These are phyloP conservation scores for Borostomias antarcticus DNA, from an alignment of 2,797 vertebrate genomes.

Conservation along the genomic window DNA sequence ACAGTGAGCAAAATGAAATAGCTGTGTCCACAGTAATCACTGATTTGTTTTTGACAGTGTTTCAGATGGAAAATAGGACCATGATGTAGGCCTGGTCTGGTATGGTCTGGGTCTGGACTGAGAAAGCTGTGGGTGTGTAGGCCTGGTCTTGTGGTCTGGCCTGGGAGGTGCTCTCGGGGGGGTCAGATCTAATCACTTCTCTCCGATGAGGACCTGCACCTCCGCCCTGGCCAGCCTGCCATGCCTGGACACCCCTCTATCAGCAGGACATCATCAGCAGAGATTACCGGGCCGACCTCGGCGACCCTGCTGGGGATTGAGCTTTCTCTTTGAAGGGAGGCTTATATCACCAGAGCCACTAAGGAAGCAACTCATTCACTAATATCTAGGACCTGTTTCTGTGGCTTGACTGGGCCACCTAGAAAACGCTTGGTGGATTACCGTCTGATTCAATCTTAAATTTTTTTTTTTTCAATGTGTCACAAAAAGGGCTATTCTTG, in stretches of 20 bases:
- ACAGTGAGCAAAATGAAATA: no score
- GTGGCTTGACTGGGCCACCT: background rate
- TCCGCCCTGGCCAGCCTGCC: background rate
- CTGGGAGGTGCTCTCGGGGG: background rate
- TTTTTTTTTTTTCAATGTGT: no score
- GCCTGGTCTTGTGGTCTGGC: no score
- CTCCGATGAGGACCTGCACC: background rate
- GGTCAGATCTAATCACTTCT: slow-evolving; percentile 8
- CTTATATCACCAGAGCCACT: slow-evolving; percentile 53
- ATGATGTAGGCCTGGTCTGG: no score
- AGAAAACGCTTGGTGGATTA: background rate
- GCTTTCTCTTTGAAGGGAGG: slow-evolving; percentile 71
- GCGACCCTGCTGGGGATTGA: slow-evolving; percentile 73
- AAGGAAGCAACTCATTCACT: slow-evolving; percentile 57
- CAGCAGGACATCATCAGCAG: slow-evolving; percentile 76
- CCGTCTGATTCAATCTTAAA: background rate
- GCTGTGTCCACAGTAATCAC: no score
- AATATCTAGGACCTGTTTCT: slow-evolving; percentile 3
- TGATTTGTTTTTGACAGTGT: no score
- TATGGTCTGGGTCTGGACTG: no score
- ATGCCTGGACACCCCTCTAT: slow-evolving; percentile 70
- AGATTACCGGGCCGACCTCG: slow-evolving; percentile 73
- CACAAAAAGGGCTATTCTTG: no score
- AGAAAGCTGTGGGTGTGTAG: no score
- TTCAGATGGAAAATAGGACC: no score